phyloP scores from a whole-genome alignment of 2,113 vertebrate species.

The Trogon surrucura region DNA sequence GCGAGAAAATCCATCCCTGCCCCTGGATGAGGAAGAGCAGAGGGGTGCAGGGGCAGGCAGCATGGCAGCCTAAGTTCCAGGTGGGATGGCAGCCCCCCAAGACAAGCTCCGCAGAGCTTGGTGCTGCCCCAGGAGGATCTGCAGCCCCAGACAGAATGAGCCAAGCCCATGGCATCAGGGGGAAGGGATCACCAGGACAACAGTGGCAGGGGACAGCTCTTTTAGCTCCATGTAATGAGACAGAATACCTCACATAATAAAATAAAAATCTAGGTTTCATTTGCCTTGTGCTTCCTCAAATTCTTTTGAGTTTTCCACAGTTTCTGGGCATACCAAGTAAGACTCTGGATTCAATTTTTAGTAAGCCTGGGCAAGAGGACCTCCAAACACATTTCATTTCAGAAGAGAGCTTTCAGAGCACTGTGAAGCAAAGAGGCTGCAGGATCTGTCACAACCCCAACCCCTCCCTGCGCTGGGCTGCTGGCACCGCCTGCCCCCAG shows the following conservation, averaged over 20 bases:
- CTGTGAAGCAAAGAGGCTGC: neutral
- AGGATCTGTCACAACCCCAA: neutral
- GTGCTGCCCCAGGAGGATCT: neutral
- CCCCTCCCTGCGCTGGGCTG: neutral
- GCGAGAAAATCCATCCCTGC: neutral
- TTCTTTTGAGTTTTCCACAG: neutral
- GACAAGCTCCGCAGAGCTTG: neutral
- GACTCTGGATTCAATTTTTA: neutral
- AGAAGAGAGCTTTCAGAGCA: neutral
- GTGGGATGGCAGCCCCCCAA: rapidly evolving
- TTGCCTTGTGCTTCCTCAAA: neutral
- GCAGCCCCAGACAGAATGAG: neutral
- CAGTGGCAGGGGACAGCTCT: neutral
- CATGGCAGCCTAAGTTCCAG: neutral
- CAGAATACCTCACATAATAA: neutral
- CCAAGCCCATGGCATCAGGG: neutral
- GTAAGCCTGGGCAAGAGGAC: neutral
- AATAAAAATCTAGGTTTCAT: neutral
- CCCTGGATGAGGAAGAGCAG: neutral
- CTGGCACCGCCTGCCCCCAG: neutral
- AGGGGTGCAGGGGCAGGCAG: neutral
- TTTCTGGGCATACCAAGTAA: neutral
- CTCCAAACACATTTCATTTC: neutral
- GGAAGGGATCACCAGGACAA: neutral
- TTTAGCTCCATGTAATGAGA: neutral